These are phyloP conservation scores for Gorsachius goisagi DNA, from an alignment of 2,113 vertebrate genomes.

Conservation along the genomic window DNA sequence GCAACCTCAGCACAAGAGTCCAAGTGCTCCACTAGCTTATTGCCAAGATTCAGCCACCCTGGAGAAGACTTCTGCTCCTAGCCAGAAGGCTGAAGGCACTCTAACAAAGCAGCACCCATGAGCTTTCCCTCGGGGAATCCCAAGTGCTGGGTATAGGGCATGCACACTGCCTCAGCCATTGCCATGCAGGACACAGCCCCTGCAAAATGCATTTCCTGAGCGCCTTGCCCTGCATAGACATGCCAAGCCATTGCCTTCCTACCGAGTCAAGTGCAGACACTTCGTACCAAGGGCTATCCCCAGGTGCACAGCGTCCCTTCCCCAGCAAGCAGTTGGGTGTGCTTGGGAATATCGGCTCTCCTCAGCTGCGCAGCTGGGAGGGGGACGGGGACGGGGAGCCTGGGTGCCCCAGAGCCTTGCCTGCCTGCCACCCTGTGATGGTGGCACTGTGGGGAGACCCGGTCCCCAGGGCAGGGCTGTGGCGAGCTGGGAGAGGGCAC, in stretches of 20 bases:
- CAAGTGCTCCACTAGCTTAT: not conserved
- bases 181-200: not conserved
- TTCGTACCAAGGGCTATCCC: not conserved
- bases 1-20: not conserved
- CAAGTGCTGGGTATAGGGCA: not conserved
- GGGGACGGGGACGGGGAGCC: not conserved
- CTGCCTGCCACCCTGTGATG: not conserved
- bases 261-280: not conserved
- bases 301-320: not conserved
- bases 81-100: not conserved
- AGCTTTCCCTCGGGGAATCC: not conserved
- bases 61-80: not conserved
- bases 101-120: not conserved
- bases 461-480: not conserved
- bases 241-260: not conserved
- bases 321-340: not conserved
- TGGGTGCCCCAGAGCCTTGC: not conserved
- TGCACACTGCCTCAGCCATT: not conserved
- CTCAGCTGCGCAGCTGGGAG: not conserved
- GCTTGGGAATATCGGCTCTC: not conserved
- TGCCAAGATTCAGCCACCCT: not conserved
- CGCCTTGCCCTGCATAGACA: fast-evolving
- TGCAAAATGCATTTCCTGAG: not conserved
- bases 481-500: not conserved
- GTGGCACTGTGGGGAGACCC: not conserved